Conservation (phyloP, 2,797 vertebrate species). For the Sebastes vulpes region DNA sequence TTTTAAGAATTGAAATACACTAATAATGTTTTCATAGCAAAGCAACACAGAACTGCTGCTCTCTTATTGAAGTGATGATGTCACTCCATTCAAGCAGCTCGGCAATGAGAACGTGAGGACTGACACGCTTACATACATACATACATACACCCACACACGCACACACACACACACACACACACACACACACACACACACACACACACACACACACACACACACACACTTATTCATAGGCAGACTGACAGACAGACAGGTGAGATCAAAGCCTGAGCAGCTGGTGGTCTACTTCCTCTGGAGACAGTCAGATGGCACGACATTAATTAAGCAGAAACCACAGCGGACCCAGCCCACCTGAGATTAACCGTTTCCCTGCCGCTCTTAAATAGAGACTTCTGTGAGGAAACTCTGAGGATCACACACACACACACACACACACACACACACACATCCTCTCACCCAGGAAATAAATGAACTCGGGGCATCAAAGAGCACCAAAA, state of each 20-base stretch:
- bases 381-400: slow-evolving; percentile 52
- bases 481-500: slow-evolving; percentile 27
- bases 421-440: slow-evolving; percentile 3
- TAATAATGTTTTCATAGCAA: neutral
- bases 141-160: neutral
- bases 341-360: slow-evolving; percentile 72
- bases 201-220: neutral
- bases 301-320: slow-evolving; percentile 79
- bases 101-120: slow-evolving; percentile 40
- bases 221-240: neutral
- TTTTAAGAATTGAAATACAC: neutral
- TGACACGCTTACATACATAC: slow-evolving; percentile 8
- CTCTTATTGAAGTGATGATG: neutral
- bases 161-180: neutral
- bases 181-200: neutral
- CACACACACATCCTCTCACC: neutral
- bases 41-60: neutral
- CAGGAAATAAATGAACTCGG: neutral
- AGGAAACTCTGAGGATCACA: slow-evolving; percentile 20
- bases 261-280: slow-evolving; percentile 84
- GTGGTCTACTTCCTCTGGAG: slow-evolving; percentile 68
- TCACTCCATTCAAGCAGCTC: neutral
- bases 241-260: slow-evolving; percentile 54
- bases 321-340: slow-evolving; percentile 83
- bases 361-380: slow-evolving; percentile 45